A percentile compares a stretch with the other conserved stretches of the same genome.
These are phyloP conservation scores for Drosophila formosana DNA, from an alignment of 2,888 invertebrate species.

Conservation along the genomic window DNA sequence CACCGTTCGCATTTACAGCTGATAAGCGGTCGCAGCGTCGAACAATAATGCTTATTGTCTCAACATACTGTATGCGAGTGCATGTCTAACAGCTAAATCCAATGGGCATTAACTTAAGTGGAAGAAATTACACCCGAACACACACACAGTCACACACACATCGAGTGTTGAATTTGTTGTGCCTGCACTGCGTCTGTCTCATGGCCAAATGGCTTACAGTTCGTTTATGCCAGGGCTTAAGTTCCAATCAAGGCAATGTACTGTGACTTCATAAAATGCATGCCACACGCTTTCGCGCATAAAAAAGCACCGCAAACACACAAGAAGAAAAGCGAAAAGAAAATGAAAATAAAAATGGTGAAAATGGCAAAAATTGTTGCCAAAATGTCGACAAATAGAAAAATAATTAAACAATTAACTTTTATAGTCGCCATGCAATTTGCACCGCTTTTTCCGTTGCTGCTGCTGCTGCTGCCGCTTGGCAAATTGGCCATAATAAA, in stretches of 20 bases:
- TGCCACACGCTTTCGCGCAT: slow-evolving; percentile 19
- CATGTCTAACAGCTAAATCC: slow-evolving; percentile 77
- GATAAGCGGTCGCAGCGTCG: slow-evolving; percentile 10
- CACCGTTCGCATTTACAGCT: slow-evolving; percentile 39
- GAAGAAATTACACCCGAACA: slow-evolving; percentile 83
- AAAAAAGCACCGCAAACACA: too few relatives aligned
- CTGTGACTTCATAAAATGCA: slow-evolving; percentile 74
- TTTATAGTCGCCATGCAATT: slow-evolving; percentile 50
- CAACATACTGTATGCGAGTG: neutral
- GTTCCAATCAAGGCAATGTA: slow-evolving; percentile 83
- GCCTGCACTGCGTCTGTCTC: slow-evolving; percentile 8
- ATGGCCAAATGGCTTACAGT: slow-evolving; percentile 76
- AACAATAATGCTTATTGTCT: slow-evolving; percentile 44
- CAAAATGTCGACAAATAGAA: slow-evolving; percentile 48
- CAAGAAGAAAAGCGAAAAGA: slow-evolving; percentile 7
- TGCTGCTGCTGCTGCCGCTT: slow-evolving; percentile 27
- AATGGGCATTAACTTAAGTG: slow-evolving; percentile 83
- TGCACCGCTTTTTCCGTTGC: slow-evolving; percentile 26
- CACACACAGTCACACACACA: slow-evolving; percentile 59
- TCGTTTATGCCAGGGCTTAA: slow-evolving; percentile 82
- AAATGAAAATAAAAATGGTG: neutral
- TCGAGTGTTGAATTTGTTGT: slow-evolving; percentile 21
- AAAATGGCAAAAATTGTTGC: slow-evolving; percentile 9
- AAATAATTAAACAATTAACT: slow-evolving; percentile 78
- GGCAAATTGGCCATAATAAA: slow-evolving; percentile 58